Conservation (phyloP, 2,113 vertebrate genomes). For the Cryptotis parvus region DNA sequence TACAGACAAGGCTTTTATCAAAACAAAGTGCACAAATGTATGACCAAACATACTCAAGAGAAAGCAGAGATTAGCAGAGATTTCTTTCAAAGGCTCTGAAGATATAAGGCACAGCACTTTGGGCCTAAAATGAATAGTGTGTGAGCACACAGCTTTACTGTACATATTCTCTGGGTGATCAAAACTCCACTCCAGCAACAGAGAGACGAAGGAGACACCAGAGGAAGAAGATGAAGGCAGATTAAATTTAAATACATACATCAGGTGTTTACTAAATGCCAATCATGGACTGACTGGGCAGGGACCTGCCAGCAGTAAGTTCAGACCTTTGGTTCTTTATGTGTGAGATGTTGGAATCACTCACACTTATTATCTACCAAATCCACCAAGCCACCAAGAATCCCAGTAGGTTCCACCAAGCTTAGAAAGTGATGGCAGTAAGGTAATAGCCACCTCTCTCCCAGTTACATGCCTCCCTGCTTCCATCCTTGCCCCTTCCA, state of each 20-base stretch:
- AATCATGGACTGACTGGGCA: rapidly evolving
- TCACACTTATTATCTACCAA: background rate
- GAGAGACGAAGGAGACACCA: background rate
- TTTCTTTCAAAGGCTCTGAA: slow-evolving; percentile 24
- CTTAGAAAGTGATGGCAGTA: no score
- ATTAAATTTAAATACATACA: background rate
- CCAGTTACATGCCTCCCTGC: no score
- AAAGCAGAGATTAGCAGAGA: background rate
- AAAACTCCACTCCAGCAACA: background rate
- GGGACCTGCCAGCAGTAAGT: no score
- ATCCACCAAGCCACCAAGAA: background rate
- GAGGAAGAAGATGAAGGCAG: background rate
- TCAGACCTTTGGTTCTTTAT: background rate
- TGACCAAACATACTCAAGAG: slow-evolving; percentile 2
- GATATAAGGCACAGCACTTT: background rate
- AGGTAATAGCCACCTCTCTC: background rate
- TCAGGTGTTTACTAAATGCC: background rate
- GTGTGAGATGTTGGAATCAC: background rate
- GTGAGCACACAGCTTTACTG: background rate
- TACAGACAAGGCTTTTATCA: slow-evolving; percentile 51
- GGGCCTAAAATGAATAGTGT: background rate
- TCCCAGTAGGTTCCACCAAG: background rate
- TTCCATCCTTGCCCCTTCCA: background rate
- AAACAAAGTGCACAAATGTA: slow-evolving; percentile 64
- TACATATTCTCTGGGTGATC: background rate